Evolutionary conservation across 2,797 vertebrate species (phyloP), one percentile per base, ranked within the genome.

Genomic region (Rousettus madagascariensis): DNA sequence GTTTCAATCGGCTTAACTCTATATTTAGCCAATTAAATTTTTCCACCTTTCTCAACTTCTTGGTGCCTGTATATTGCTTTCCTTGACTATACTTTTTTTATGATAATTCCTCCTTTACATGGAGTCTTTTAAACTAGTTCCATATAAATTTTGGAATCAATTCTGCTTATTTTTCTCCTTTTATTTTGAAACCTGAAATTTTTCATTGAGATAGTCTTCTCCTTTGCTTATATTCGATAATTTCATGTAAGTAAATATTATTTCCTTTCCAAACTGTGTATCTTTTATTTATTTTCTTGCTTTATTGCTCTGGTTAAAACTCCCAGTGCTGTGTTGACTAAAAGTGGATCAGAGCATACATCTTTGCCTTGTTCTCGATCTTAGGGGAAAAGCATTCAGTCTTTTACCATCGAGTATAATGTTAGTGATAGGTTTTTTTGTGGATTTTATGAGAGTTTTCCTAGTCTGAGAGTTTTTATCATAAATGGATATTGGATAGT

Each of bases 251-350:
- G 55, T 26, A 74, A 79, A 55, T 74, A 46, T 38, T 74, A 28
- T 4, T 88, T 65, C 43, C 20, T 85, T 82, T 86, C 36, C 20
- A n/a, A 36, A 57, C 15, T 57, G 5, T 43, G 1, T 55, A 36
- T 68, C 71, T 72, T 82, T 72, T 33, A 20, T 93, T 94, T 68
- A 20, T 93, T 94, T 68, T 79, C 51, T 88, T 91, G 43, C 43
- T 63, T 71, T 75, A 55, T 51, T 84, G 17, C 10, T 59, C n/a
- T 36, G 57, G 11, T 33, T 79, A 84, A 89, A 86, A 43, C 13
- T 66, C 61, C 26, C 46, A 82, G 28, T 61, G 33, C 28, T 59
- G 1, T 10, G 20, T 13, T n/a, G 24, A 78, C 17, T 59, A 79
- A 79, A 63, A 66, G 28, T n/a, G 8, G 6, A 9, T 61, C 68